A percentile compares a stretch with the other conserved stretches of the same genome.
Conservation (phyloP, 2,797 vertebrate genomes). For the Onychomys arenicola region DNA sequence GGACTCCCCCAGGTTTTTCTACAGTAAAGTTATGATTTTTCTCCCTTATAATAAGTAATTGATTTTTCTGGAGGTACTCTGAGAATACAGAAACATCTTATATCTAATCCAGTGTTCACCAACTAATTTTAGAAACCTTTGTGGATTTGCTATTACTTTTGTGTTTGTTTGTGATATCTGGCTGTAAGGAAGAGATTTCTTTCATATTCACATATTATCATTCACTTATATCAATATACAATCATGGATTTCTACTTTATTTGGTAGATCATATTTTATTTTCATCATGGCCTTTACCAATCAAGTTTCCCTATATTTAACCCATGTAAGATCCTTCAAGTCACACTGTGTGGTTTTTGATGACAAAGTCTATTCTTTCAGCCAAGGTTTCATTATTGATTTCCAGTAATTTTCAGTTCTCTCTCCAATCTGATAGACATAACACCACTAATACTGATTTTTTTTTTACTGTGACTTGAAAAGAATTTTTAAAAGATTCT, state of each 20-base stretch:
- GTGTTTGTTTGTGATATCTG: neutral
- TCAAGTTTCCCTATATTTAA: neutral
- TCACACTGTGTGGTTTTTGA: neutral
- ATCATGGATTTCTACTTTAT: neutral
- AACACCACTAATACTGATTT: neutral
- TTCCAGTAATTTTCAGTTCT: neutral
- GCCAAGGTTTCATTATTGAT: neutral
- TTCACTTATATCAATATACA: neutral
- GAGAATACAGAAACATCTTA: neutral
- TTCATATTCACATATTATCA: neutral
- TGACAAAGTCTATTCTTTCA: neutral
- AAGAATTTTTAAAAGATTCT: neutral
- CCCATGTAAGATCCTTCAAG: neutral
- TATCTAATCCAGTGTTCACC: conserved; percentile 31
- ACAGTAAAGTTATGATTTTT: neutral
- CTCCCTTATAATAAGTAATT: conserved; percentile 1
- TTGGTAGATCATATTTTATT: neutral
- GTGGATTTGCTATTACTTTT: neutral
- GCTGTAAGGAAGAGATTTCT: neutral
- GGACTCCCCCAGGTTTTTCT: neutral
- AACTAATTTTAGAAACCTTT: conserved; percentile 31
- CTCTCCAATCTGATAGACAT: neutral
- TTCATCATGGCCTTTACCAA: neutral
- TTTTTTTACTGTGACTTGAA: neutral
- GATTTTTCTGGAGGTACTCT: neutral